Evolutionary conservation across 2,888 invertebrate genomes (phyloP), one percentile per base, ranked within the genome.

Genomic region (Patella caerulea): DNA sequence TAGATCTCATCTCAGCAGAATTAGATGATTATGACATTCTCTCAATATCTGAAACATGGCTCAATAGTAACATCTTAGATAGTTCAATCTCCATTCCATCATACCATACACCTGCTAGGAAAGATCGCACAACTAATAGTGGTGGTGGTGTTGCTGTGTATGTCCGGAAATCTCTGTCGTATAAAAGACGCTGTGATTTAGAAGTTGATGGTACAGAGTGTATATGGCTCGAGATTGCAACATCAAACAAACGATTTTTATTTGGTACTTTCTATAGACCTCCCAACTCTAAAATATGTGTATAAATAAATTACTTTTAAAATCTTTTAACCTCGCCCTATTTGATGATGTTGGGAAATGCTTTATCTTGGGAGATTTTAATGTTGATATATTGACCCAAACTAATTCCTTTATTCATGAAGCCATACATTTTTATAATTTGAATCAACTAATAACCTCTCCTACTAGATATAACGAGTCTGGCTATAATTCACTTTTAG

Each of bases 311-410:
- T 12, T 19, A 65, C n/a, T 65, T 65, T 65, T 65, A n/a, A 19
- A 65, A 65, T n/a, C 65, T n/a, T 59, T 65, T 65, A 65, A n/a
- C 24, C 24, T 65, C 19, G 65, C 65, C 12, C 19, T 19, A 19
- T n/a, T 19, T 65, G n/a, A n/a, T 65, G 14, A 65, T 65, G 24
- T 65, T n/a, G 24, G 24, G 19, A 65, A 65, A 19, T 19, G n/a
- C 65, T 65, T 65, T 65, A 65, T 65, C n/a, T 65, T 65, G n/a
- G 65, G 65, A n/a, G 65, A 65, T 65, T 65, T 65, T 65, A 65
- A 65, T 19, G 24, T 65, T n/a, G 65, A 19, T 14, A 19, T 65
- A 11, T 19, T 65, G 5, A 65, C 65, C 24, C n/a, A 65, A 65
- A 65, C 65, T 65, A 65, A 65, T n/a, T 65, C 65, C 14, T 65